Conservation (phyloP, 2,888 invertebrate genomes). For the Trichogramma evanescens region DNA sequence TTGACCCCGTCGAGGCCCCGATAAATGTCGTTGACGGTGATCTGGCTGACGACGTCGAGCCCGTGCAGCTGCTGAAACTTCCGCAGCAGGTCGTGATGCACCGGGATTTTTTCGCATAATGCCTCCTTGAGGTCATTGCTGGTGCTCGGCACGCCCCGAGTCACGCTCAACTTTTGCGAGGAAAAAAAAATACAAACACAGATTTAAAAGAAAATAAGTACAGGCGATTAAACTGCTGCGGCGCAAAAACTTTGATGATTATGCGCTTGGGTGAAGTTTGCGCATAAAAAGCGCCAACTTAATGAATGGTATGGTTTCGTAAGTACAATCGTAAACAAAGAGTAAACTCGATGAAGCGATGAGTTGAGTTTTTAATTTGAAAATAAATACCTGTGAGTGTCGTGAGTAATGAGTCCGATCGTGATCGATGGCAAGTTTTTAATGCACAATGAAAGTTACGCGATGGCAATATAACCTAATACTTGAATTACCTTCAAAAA, state of each 20-base stretch:
- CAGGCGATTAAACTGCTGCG: too few relatives aligned
- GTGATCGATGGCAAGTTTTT: background rate
- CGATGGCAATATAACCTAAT: background rate
- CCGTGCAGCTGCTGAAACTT: constrained; percentile 34
- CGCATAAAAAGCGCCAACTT: too few relatives aligned
- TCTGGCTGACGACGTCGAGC: constrained; percentile 28
- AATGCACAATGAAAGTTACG: background rate
- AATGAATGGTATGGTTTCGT: too few relatives aligned
- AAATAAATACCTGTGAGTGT: too few relatives aligned
- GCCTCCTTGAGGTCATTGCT: constrained; percentile 37
- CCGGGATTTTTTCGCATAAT: constrained; percentile 37
- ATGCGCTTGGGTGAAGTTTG: too few relatives aligned
- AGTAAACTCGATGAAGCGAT: too few relatives aligned
- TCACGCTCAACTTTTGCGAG: constrained; percentile 25
- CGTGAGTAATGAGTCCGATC: too few relatives aligned
- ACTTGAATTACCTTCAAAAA: constrained; percentile 13
- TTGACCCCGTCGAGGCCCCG: constrained; percentile 33
- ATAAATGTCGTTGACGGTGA: constrained; percentile 37
- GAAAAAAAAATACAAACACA: too few relatives aligned
- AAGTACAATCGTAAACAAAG: too few relatives aligned
- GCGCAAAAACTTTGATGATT: too few relatives aligned
- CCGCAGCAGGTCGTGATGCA: constrained; percentile 36
- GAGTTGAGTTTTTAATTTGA: too few relatives aligned
- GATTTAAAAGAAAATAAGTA: too few relatives aligned
- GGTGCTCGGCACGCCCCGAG: constrained; percentile 34